Conservation (phyloP, 2,113 vertebrate genomes). For the Oceanites oceanicus region DNA sequence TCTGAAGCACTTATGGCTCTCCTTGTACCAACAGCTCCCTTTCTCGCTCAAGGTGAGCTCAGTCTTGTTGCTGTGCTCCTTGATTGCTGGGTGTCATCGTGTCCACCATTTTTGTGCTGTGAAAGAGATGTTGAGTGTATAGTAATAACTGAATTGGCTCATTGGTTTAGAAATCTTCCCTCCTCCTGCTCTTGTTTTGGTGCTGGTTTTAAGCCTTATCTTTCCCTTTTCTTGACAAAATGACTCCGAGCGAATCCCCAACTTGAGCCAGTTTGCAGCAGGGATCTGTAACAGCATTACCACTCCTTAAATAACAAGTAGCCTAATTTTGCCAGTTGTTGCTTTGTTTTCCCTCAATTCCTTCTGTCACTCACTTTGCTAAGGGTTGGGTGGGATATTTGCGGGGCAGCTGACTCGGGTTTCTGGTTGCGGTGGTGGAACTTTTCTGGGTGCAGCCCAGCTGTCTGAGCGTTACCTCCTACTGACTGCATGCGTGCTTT, state of each 20-base stretch:
- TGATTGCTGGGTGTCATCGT: not conserved
- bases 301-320: not conserved
- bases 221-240: not conserved
- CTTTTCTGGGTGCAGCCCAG: not conserved
- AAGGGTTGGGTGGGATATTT: not conserved
- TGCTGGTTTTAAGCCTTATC: not conserved
- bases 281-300: not conserved
- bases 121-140: not conserved
- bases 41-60: not conserved
- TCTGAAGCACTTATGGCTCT: not conserved
- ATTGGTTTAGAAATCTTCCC: not conserved
- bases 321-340: not conserved
- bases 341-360: not conserved
- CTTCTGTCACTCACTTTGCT: accelerated
- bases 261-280: not conserved
- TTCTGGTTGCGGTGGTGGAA: not conserved
- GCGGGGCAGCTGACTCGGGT: accelerated
- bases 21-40: not conserved
- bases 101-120: not conserved
- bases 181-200: not conserved
- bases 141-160: not conserved
- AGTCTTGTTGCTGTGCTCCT: not conserved
- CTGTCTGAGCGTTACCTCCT: not conserved
- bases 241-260: not conserved
- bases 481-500: accelerated